Evolutionary conservation across 2,113 vertebrate species (phyloP), one percentile per base, ranked within the genome.

Genomic region (Reinhardtius hippoglossoides): DNA sequence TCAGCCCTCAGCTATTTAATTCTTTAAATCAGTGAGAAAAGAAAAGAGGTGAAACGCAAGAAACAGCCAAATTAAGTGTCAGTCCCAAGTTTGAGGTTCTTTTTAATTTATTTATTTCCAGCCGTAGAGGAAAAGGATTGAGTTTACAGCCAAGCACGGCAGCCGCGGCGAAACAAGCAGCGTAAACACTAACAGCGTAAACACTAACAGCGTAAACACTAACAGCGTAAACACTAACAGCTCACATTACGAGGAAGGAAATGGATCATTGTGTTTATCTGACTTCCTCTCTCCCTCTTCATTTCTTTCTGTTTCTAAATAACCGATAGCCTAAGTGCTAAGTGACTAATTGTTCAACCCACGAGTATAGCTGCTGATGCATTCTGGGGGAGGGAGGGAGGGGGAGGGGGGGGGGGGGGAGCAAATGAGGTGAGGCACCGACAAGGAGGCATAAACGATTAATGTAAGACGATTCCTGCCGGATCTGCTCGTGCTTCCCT

Each of bases 371-470:
- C 48, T 55, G 58, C 67, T 58, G 55, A 18, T 67, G 71, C 68
- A 76, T 75, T 66, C 74, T 64, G 65, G 88, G 83, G 31, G 31
- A 31, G 6, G 31, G n/a, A n/a, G n/a, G n/a, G n/a, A 88, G 88
- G 83, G 76, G 64, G 59, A n/a, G 1, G 31, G 31, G 6, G 62
- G 67, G 88, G 88, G 83, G 76, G 64, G 59, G 83, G 84, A 92
- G 90, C 83, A 91, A 91, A 77, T 91, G 89, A 91, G 92, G 80
- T 92, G 93, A 89, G 87, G 93, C 92, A 89, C 87, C 92, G 81
- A 92, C 92, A 76, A 93, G 82, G 81, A 91, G 67, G 85, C 70
- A 93, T 96, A 89, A 94, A 95, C 95, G 94, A 95, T 96, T 93
- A 95, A 96, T 89, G 84, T 82, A 87, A 72, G 81, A 88, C 80